Evolutionary conservation across 2,797 vertebrate genomes (phyloP), one percentile per base, ranked within the genome.

Genomic region (Notolepis coatsorum): DNA sequence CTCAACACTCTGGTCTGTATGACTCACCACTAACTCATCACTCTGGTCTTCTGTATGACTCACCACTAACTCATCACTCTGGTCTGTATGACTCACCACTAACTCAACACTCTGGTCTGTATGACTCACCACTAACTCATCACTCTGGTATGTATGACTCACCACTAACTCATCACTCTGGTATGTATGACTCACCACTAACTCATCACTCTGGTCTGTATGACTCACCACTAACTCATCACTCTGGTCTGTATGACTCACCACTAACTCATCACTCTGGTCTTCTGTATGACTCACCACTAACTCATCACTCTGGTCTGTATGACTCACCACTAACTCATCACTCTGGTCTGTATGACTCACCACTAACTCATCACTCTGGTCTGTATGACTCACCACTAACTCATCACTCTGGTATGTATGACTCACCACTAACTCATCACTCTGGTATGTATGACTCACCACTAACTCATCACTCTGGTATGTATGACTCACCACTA

Each of bases 11-110:
- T 63, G 10, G 6, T 10, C 31, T 31, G 48, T 56, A 6, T 21
- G 38, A 53, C 65, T 23, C 65, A 62, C 71, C 66, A 42, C 13
- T 68, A 64, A 81, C 46, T 80, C 79, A 71, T 73, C 62, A 46
- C 61, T 68, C 53, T 63, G 10, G 6, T 27, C 56, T 24, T 10
- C 31, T 31, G 48, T 56, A 6, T 21, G 38, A 53, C 65, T 23
- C 65, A 62, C 71, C 66, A 42, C 13, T 68, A 64, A 81, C 46
- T 80, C 79, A 71, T 73, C 62, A 46, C 61, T 68, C 53, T 63
- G 10, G 6, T 10, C 31, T 31, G 48, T 56, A 6, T 21, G 38
- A 53, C 65, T 23, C 65, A 62, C 71, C 66, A 42, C 13, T 68
- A 64, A 81, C 46, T 80, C 79, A 71, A 71, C 62, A 46, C 61